Conservation (phyloP, 2,888 invertebrate species). For the Protophormia terraenovae region DNA sequence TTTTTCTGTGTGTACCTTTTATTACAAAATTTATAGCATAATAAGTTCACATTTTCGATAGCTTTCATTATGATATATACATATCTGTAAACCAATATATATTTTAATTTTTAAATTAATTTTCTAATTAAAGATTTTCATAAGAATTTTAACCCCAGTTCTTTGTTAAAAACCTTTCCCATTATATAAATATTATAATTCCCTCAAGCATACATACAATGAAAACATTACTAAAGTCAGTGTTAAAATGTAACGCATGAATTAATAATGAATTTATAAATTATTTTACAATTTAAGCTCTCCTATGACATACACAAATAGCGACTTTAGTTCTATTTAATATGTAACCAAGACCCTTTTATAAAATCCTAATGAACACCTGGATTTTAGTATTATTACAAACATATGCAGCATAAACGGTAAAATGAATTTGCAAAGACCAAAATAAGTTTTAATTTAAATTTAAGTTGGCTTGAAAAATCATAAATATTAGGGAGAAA, state of each 20-base stretch:
- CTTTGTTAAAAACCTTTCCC: background rate
- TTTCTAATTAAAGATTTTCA: background rate
- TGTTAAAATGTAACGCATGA: constrained; percentile 28
- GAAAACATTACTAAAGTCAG: background rate
- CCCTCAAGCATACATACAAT: too few species aligned
- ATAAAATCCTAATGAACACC: constrained; percentile 45
- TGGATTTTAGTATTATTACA: constrained; percentile 23
- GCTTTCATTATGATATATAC: too few species aligned
- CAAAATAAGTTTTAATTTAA: background rate
- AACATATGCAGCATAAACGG: background rate
- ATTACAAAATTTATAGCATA: too few species aligned
- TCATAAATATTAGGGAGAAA: background rate
- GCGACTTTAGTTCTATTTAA: background rate
- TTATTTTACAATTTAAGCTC: background rate
- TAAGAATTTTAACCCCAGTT: too few species aligned
- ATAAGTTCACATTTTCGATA: too few species aligned
- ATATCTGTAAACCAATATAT: too few species aligned
- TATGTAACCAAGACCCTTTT: background rate
- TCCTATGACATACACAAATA: background rate
- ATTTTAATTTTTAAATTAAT: too few species aligned
- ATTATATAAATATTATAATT: too few species aligned
- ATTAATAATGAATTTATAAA: constrained; percentile 36
- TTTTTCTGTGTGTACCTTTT: too few species aligned
- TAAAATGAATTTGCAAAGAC: constrained; percentile 41
- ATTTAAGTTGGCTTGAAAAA: background rate